phyloP scores from a whole-genome alignment of 2,113 vertebrate species.

The Pluvialis apricaria region DNA sequence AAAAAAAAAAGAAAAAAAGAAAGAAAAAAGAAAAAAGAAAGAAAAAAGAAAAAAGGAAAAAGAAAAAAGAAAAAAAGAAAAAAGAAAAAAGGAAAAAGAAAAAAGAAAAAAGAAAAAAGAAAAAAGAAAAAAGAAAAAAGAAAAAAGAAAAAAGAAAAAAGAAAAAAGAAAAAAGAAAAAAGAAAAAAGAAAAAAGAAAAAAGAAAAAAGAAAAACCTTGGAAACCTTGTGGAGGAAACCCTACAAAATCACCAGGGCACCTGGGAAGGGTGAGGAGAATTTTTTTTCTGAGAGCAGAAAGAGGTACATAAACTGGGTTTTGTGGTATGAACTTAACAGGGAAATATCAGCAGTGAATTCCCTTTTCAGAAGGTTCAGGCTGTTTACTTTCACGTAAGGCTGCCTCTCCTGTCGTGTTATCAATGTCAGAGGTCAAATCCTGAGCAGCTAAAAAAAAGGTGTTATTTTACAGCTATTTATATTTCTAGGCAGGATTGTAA shows the following conservation, averaged over 20 bases:
- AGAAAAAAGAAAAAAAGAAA: neutral
- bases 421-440: neutral
- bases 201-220: neutral
- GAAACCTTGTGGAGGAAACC: neutral
- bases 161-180: no score
- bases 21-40: no score
- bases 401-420: neutral
- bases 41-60: no score
- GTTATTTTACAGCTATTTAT: neutral
- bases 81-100: neutral
- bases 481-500: neutral
- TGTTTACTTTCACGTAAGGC: neutral
- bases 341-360: neutral
- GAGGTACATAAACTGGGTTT: neutral
- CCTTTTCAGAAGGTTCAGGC: neutral
- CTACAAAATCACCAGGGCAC: neutral
- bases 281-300: neutral
- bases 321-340: neutral
- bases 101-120: no score
- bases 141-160: neutral
- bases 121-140: neutral
- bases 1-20: neutral
- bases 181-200: fast-evolving
- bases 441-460: neutral
- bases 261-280: neutral